Evolutionary conservation across 92 coral and sea anemone genomes (phyloP).

Genomic region (Montipora capitata): DNA sequence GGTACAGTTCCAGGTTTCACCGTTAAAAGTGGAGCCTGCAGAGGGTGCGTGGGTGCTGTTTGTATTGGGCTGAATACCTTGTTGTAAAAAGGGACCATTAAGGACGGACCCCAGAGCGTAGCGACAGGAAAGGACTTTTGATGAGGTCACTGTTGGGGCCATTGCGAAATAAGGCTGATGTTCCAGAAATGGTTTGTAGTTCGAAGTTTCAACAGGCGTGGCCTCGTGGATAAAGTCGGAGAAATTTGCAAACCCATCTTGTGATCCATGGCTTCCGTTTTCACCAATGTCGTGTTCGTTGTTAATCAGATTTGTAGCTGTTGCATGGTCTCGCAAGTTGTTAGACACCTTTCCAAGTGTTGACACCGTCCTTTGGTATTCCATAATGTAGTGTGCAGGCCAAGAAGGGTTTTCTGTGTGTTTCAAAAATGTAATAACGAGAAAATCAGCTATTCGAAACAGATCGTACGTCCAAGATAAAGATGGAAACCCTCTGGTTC

Average conservation of each 20-base stretch:
- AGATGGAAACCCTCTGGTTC: background rate
- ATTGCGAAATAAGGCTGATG: slow-evolving; percentile 1
- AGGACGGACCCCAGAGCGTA: background rate
- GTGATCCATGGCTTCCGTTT: background rate
- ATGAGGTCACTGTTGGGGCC: background rate
- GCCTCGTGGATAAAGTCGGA: background rate
- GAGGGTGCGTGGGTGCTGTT: background rate
- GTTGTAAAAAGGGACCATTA: background rate
- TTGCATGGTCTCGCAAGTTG: background rate
- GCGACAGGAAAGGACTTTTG: background rate
- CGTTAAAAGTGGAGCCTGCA: background rate
- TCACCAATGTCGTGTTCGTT: background rate
- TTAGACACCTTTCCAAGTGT: background rate
- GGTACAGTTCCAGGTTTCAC: background rate
- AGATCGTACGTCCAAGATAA: too few relatives aligned
- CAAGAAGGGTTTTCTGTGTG: too few relatives aligned
- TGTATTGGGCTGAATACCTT: background rate
- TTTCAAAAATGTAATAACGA: too few relatives aligned
- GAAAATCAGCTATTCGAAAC: too few relatives aligned
- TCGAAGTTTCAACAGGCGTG: background rate
- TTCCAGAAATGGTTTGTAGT: background rate
- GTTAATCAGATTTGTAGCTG: background rate
- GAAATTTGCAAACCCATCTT: background rate
- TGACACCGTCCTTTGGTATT: background rate
- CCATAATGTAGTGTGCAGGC: background rate